A percentile compares a stretch with the other conserved stretches of the same genome.
Evolutionary conservation across 2,797 vertebrate species (phyloP).

Genomic region (Myotis vivesi): DNA sequence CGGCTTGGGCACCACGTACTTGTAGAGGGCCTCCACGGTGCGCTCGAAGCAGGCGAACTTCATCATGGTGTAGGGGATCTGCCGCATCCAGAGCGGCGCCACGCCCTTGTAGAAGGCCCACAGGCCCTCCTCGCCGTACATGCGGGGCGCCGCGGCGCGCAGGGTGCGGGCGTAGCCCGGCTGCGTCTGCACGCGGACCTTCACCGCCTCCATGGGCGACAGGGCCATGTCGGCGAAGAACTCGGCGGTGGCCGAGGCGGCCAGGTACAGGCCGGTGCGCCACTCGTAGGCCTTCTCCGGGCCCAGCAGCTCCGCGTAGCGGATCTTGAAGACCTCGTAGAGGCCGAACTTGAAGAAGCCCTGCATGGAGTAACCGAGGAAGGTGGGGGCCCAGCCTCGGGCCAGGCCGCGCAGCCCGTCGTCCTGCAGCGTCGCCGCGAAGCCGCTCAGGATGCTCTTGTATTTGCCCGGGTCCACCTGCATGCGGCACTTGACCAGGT

Average conservation of each 20-base stretch:
- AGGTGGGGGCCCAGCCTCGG: slow-evolving; percentile 60
- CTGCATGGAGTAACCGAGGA: slow-evolving; percentile 61
- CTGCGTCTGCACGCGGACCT: slow-evolving; percentile 68
- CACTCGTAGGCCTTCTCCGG: slow-evolving; percentile 32
- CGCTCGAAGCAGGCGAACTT: slow-evolving; percentile 69
- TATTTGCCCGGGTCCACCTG: slow-evolving; percentile 57
- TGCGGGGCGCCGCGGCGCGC: slow-evolving; percentile 14
- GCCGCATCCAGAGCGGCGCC: slow-evolving; percentile 63
- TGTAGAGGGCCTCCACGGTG: slow-evolving; percentile 56
- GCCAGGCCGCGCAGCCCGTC: slow-evolving; percentile 47
- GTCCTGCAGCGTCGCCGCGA: slow-evolving; percentile 31
- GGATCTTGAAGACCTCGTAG: slow-evolving; percentile 64
- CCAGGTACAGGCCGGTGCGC: slow-evolving; percentile 60
- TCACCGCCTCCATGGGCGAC: slow-evolving; percentile 58
- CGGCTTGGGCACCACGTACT: slow-evolving; percentile 38
- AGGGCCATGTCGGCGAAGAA: slow-evolving; percentile 65
- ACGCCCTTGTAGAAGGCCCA: slow-evolving; percentile 71
- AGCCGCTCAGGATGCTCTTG: slow-evolving; percentile 46
- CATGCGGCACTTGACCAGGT: slow-evolving; percentile 67
- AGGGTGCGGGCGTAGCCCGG: background rate
- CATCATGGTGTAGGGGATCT: slow-evolving; percentile 70
- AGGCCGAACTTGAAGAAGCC: slow-evolving; percentile 73
- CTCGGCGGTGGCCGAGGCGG: slow-evolving; percentile 62
- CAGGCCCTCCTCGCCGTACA: slow-evolving; percentile 63
- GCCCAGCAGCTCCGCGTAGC: slow-evolving; percentile 43